These are phyloP conservation scores for Solenopsis invicta DNA, from an alignment of 1,140 invertebrate genomes.

Conservation along the genomic window DNA sequence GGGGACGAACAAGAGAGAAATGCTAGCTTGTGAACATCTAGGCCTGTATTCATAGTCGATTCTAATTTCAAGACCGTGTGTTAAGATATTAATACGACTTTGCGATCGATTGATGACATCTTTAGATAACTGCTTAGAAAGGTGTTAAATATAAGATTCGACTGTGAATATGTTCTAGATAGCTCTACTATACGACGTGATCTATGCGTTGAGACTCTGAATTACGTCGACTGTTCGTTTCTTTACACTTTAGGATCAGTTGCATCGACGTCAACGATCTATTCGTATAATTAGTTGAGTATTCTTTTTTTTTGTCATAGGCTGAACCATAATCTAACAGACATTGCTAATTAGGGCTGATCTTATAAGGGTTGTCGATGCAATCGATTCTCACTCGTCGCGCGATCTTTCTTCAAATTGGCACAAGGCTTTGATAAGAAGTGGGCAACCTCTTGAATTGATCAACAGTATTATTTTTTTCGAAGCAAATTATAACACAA, in stretches of 20 bases:
- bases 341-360: conserved; percentile 6
- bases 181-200: conserved; percentile 26
- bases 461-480: not conserved
- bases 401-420: conserved; percentile 30
- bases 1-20: conserved; percentile 30
- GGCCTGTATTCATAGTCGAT: too few species aligned
- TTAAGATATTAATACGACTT: too few species aligned
- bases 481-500: not conserved
- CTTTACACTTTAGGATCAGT: not conserved
- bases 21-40: not conserved
- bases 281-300: not conserved
- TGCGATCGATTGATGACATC: too few species aligned
- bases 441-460: not conserved
- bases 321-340: not conserved
- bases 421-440: conserved; percentile 32
- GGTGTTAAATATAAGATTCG: too few species aligned
- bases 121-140: too few species aligned
- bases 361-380: conserved; percentile 19
- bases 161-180: not conserved
- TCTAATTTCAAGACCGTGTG: too few species aligned
- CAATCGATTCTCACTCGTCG: conserved; percentile 30
- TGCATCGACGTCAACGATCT: not conserved
- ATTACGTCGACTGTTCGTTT: not conserved
- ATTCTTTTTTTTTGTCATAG: conserved; percentile 13
- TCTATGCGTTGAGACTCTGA: conserved; percentile 23